phyloP scores from a whole-genome alignment of 2,113 vertebrate genomes.

The Sula dactylatra region DNA sequence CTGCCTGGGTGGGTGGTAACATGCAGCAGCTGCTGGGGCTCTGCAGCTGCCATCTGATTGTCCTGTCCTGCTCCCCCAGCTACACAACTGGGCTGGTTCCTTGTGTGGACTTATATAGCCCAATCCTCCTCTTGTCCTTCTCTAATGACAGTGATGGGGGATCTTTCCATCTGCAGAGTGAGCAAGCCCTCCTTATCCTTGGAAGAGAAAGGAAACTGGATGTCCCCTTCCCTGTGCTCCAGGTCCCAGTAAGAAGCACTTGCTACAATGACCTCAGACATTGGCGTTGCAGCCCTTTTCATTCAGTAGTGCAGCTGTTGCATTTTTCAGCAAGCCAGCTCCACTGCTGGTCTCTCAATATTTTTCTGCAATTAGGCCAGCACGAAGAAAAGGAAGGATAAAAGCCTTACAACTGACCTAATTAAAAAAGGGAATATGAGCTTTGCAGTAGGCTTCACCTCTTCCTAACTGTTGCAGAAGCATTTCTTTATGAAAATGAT shows the following conservation, averaged over 20 bases:
- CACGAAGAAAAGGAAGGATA: not conserved
- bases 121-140: not conserved
- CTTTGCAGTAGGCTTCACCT: not conserved
- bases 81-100: not conserved
- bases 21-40: not conserved
- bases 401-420: not conserved
- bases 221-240: not conserved
- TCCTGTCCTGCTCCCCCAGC: not conserved
- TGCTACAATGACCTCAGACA: not conserved
- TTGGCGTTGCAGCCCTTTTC: not conserved
- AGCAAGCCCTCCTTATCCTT: not conserved
- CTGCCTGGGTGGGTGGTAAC: not conserved
- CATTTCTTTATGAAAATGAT: not conserved
- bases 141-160: not conserved
- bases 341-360: not conserved
- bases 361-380: not conserved
- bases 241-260: not conserved
- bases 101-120: not conserved
- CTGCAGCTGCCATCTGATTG: not conserved
- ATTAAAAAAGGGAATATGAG: not conserved
- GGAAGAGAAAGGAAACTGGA: not conserved
- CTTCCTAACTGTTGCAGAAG: not conserved
- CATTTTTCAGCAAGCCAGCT: not conserved
- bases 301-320: not conserved
- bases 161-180: not conserved